Percentiles rank a stretch among this genome's conserved stretches.
phyloP scores from a whole-genome alignment of 2,113 vertebrate species.

The Nyctibius bracteatus region DNA sequence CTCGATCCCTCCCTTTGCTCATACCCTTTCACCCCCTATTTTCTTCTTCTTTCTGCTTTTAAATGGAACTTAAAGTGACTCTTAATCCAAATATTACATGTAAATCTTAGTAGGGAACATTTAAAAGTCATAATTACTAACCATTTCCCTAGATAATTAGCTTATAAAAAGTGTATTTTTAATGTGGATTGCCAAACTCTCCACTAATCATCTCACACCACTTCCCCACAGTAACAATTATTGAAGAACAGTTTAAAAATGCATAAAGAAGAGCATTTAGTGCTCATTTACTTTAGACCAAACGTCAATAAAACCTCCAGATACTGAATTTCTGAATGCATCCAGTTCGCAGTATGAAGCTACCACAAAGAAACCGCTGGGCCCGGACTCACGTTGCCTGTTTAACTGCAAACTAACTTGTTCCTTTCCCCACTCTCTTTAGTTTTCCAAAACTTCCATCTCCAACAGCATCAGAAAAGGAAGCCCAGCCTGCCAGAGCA shows the following conservation, averaged over 20 bases:
- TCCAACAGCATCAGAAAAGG: background rate
- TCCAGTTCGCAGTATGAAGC: background rate
- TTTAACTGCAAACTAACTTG: background rate
- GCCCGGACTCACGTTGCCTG: background rate
- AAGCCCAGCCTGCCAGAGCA: background rate
- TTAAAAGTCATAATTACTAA: slow-evolving; percentile 24
- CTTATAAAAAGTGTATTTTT: slow-evolving; percentile 48
- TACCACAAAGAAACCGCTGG: background rate
- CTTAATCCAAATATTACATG: background rate
- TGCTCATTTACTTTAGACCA: background rate
- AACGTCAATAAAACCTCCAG: slow-evolving; percentile 6
- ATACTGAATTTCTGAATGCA: background rate
- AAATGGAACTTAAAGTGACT: background rate
- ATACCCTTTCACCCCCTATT: background rate
- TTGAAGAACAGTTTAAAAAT: slow-evolving; percentile 14
- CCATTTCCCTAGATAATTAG: slow-evolving; percentile 39
- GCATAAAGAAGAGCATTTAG: slow-evolving; percentile 2
- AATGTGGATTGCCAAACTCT: slow-evolving; percentile 40
- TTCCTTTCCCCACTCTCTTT: background rate
- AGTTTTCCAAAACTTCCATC: background rate
- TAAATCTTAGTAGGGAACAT: background rate
- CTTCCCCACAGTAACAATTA: slow-evolving; percentile 31
- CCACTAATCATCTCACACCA: slow-evolving; percentile 46
- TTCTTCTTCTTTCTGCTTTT: background rate
- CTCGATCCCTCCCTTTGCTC: background rate